phyloP scores from a whole-genome alignment of 2,888 invertebrate genomes.

The Drosophila villosipedis region DNA sequence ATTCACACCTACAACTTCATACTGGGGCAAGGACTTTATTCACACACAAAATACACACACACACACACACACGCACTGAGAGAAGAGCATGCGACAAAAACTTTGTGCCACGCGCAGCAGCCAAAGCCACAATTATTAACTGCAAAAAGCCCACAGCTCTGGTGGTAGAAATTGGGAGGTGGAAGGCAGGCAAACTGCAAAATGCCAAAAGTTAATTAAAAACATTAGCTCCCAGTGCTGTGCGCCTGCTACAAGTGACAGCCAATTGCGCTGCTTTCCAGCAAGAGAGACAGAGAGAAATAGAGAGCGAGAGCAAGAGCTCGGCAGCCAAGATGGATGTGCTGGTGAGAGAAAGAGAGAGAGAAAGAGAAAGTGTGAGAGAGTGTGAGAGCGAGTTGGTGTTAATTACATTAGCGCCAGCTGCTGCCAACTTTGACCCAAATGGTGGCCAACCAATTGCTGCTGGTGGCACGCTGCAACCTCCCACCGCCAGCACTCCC shows the following conservation, averaged over 20 bases:
- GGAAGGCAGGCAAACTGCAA: constrained; percentile 17
- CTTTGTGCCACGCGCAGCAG: constrained; percentile 56
- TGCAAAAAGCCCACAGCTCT: constrained; percentile 26
- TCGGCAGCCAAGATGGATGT: not conserved
- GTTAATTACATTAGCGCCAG: constrained; percentile 72
- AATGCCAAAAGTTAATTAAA: constrained; percentile 77
- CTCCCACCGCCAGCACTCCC: not conserved
- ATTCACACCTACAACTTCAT: constrained; percentile 61
- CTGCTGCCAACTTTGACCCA: constrained; percentile 66
- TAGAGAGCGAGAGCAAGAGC: constrained; percentile 10
- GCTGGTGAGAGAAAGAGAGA: constrained; percentile 1
- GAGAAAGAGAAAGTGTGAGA: constrained; percentile 6
- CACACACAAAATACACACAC: not conserved
- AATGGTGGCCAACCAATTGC: constrained; percentile 33
- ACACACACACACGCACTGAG: constrained; percentile 6
- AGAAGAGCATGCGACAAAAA: constrained; percentile 44
- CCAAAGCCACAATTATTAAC: constrained; percentile 48
- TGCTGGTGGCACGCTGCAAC: constrained; percentile 1
- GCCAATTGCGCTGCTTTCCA: constrained; percentile 56
- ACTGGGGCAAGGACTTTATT: constrained; percentile 67
- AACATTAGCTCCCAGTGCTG: constrained; percentile 60
- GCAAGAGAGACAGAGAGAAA: constrained; percentile 49
- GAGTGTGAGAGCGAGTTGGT: constrained; percentile 22
- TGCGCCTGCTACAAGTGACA: constrained; percentile 75
- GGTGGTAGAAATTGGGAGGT: not conserved